A percentile compares a stretch with the other conserved stretches of the same genome.
phyloP scores from a whole-genome alignment of 2,113 vertebrate genomes.

The Aptenodytes patagonicus region DNA sequence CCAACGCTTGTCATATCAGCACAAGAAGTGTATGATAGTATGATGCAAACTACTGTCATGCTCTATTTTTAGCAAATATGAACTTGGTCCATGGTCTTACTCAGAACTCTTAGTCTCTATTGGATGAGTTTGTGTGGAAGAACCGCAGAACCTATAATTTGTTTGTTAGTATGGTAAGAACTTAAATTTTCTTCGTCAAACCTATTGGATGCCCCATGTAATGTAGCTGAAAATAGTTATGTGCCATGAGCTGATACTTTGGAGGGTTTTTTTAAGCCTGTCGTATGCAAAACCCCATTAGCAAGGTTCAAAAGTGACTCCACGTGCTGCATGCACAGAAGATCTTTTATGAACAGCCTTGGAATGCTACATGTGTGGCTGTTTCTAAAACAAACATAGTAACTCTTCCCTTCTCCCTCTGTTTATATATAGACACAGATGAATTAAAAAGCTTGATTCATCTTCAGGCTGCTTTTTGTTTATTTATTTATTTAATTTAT shows the following conservation, averaged over 20 bases:
- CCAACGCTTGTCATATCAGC: not conserved
- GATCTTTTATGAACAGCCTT: not conserved
- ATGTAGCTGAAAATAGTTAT: not conserved
- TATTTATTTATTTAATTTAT: not conserved
- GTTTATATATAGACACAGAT: not conserved
- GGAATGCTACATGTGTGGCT: not conserved
- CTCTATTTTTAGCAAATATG: not conserved
- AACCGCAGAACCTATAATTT: not conserved
- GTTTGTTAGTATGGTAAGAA: not conserved
- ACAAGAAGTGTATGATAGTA: not conserved
- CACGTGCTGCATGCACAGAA: fast-evolving
- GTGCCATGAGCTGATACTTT: not conserved
- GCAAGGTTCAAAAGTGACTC: not conserved
- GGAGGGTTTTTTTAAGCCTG: not conserved
- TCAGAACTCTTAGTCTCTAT: not conserved
- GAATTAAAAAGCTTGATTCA: constrained; percentile 13
- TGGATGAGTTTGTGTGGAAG: not conserved
- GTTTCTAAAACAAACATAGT: constrained; percentile 35
- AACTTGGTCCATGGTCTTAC: not conserved
- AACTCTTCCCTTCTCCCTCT: constrained; percentile 6
- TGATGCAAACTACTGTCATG: not conserved
- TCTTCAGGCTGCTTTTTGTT: not conserved
- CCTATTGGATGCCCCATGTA: not conserved
- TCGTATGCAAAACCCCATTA: not conserved
- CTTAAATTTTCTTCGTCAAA: not conserved